Evolutionary conservation across 1,140 invertebrate species (phyloP), one percentile per base, ranked within the genome.

Genomic region (Metaphire vulgaris): DNA sequence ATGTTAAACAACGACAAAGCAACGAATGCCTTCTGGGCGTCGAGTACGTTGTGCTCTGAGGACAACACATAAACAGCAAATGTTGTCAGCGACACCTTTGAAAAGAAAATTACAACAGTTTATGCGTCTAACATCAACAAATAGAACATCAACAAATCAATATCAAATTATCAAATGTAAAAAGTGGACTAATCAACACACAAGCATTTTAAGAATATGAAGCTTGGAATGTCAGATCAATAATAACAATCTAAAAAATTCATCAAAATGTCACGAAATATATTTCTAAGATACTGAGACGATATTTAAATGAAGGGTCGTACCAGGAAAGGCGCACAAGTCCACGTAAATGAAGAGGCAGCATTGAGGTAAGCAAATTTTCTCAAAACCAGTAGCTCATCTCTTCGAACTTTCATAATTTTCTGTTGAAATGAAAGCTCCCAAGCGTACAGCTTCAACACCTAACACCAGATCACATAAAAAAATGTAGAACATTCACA

Each of bases 1-100:
- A 99, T 95, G 88, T 99, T 98, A 89, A 99, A 99, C 81, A 99
- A 90, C 84, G 96, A 93, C 80, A 99, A 89, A 79, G 96, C 94
- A 78, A 99, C 96, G 88, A 99, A 99, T 79, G 89, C 97, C 83
- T 90, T 96, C 85, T 90, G 89, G 80, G 95, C 92, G 85, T 95
- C 88, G 66, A 87, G 79, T 15, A 85, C 76, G 76, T 87, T 85
- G 29, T 83, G 78, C 6, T 77, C 79, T 77, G 87, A 85, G 16
- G 85, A 81, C 15, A 89, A 64, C 1, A 89, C 85, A 82, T 86
- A 89, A 1, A 86, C 81, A 56, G 84, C 86, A 81, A 87, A 81
- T 21, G 80, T 80, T 21, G 82, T 79, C 75, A 87, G 74, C 30
- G 84, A 83, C 15, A 81, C 80, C 77, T 78, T 31, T 30, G 28